A percentile compares a stretch with the other conserved stretches of the same genome.
Conservation (phyloP, 2,888 invertebrate species). For the Caenorhabditis plicata region DNA sequence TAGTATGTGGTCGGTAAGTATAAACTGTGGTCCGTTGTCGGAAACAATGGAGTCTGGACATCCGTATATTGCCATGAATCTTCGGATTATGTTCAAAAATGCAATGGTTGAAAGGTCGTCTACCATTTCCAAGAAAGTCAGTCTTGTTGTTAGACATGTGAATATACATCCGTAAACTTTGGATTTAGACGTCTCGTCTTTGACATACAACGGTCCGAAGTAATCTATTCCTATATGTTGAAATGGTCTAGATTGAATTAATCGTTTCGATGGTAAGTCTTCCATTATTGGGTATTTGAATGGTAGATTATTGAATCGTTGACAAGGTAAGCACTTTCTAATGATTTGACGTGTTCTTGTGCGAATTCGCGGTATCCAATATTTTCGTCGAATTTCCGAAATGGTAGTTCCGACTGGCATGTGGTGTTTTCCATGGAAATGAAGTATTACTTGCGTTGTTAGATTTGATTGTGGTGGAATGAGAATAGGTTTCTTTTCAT, state of each 20-base stretch:
- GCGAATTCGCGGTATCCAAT: conserved; percentile 10
- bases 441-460: background rate
- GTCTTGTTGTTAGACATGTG: conserved; percentile 28
- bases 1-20: conserved; percentile 56
- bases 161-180: conserved; percentile 14
- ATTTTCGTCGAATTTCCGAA: conserved; percentile 5
- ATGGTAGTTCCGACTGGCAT: background rate
- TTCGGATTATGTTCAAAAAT: conserved; percentile 18
- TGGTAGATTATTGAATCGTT: conserved; percentile 7
- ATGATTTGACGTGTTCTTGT: background rate
- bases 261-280: conserved; percentile 11
- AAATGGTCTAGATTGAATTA: conserved; percentile 19
- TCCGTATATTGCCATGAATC: conserved; percentile 23
- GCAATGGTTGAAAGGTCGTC: background rate
- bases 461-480: background rate
- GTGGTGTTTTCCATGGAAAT: conserved; percentile 3
- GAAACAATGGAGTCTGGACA: conserved; percentile 35
- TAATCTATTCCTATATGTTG: conserved; percentile 34
- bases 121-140: conserved; percentile 31
- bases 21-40: conserved; percentile 64
- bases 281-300: conserved; percentile 13
- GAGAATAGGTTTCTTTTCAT: background rate
- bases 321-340: conserved; percentile 4
- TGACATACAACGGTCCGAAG: conserved; percentile 28
- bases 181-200: background rate